These are phyloP conservation scores for Globodera ellingtonae DNA, from an alignment of 1,140 invertebrate genomes.

Conservation along the genomic window DNA sequence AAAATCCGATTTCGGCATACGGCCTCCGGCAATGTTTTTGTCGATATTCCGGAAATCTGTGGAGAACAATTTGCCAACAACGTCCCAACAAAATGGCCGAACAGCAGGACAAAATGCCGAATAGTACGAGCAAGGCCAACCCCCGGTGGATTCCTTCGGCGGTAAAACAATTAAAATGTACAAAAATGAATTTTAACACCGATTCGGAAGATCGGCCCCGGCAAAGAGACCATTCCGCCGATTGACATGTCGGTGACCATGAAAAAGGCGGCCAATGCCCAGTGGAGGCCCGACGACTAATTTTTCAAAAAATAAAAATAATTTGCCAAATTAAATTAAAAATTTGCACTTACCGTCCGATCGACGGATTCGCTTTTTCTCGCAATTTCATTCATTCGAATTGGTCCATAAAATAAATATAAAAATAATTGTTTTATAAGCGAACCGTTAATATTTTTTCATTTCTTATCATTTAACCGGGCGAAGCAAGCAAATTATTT, in stretches of 20 bases:
- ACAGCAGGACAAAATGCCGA: slow-evolving; percentile 8
- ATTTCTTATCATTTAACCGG: too few relatives aligned
- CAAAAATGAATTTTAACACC: neutral
- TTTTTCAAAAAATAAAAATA: neutral
- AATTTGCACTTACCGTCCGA: too few relatives aligned
- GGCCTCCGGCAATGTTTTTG: slow-evolving; percentile 71
- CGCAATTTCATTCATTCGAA: too few relatives aligned
- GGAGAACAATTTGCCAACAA: slow-evolving; percentile 76
- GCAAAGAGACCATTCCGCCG: slow-evolving; percentile 13
- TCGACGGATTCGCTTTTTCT: too few relatives aligned
- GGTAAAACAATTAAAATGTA: neutral
- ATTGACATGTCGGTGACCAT: slow-evolving; percentile 17
- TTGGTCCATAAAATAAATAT: too few relatives aligned
- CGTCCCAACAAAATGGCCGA: slow-evolving; percentile 68
- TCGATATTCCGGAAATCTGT: slow-evolving; percentile 72
- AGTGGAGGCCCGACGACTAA: neutral
- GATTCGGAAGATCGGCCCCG: neutral
- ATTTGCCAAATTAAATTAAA: too few relatives aligned
- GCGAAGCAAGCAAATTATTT: too few relatives aligned
- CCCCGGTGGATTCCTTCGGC: neutral
- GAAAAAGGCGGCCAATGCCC: slow-evolving; percentile 3
- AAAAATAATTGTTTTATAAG: too few relatives aligned
- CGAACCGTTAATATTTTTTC: too few relatives aligned
- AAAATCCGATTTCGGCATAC: slow-evolving; percentile 73
- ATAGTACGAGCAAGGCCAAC: neutral